Evolutionary conservation across 2,888 invertebrate genomes (phyloP), one percentile per base, ranked within the genome.

Genomic region (Pimpla rufipes): DNA sequence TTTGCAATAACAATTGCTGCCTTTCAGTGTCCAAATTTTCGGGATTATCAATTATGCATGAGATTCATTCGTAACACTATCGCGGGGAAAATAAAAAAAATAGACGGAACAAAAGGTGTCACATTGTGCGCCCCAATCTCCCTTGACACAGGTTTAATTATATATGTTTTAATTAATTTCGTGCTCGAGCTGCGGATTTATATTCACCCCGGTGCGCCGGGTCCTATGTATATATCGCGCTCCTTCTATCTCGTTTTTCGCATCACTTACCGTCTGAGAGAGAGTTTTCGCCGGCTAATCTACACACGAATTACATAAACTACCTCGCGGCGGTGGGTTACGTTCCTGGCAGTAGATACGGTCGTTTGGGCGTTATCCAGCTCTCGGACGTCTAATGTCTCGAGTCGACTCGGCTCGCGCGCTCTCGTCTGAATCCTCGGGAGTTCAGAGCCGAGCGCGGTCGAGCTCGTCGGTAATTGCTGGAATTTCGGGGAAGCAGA

Each of bases 281-380:
- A 23, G 42, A 71, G 7, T 50, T 52, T 55, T 52, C 55, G 50
- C 13, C n/a, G 59, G 79, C 74, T 80, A 68, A 80, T 80, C 74
- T 80, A 68, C 67, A 67, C 68, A 62, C 40, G 68, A 79, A 79
- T 80, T 67, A 80, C 68, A 68, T 68, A 68, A 80, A 80, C 67
- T 76, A 52, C n/a, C 50, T 10, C 16, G 62, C 40, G 62, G 37
- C 62, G 18, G 73, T 73, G 42, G 42, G 29, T 35, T 73, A 37
- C 37, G 62, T 23, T 52, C 16, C 68, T 74, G 81, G 70, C 77
- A 73, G 73, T 66, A 68, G 73, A 81, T 81, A 73, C 50, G 77
- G 73, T 78, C 59, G 50, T 81, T 81, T 78, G 77, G 77, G 77
- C 59, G 77, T 77, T 81, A 78, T 78, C 73, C 73, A 81, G 77